These are phyloP conservation scores for Heliconius himera DNA, from an alignment of 1,140 invertebrate species.

Conservation along the genomic window DNA sequence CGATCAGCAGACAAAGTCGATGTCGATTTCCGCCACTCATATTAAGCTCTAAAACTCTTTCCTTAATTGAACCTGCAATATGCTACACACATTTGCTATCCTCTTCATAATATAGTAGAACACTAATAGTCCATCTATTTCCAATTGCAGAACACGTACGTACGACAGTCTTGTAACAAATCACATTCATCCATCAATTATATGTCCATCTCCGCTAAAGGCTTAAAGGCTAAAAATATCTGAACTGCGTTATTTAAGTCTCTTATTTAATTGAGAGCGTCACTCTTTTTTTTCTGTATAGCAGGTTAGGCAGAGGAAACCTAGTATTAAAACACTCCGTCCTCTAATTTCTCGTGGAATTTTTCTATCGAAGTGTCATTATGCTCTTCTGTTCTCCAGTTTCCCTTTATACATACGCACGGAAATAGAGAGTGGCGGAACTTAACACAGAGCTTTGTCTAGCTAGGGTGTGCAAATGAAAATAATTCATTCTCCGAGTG, in stretches of 20 bases:
- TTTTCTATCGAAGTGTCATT: too few species aligned
- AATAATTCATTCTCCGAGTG: background rate
- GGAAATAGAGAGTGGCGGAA: too few species aligned
- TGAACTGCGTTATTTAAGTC: background rate
- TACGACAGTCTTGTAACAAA: slow-evolving; percentile 4
- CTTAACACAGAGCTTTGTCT: background rate
- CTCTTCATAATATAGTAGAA: background rate
- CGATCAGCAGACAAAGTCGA: too few species aligned
- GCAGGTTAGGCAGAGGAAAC: too few species aligned
- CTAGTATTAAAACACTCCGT: too few species aligned
- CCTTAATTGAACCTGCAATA: background rate
- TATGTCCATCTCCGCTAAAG: background rate
- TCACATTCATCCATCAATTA: slow-evolving; percentile 13
- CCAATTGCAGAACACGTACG: background rate
- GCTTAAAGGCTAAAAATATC: background rate
- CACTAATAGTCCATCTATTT: background rate
- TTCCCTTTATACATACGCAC: too few species aligned
- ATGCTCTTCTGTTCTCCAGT: too few species aligned
- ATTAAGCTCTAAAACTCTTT: background rate
- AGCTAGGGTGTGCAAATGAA: background rate
- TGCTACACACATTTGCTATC: background rate
- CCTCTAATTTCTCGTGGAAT: too few species aligned
- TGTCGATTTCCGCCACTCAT: background rate
- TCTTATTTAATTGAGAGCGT: background rate
- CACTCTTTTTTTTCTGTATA: too few species aligned